phyloP scores from a whole-genome alignment of 2,113 vertebrate genomes.

The Thamnophis sirtalis region DNA sequence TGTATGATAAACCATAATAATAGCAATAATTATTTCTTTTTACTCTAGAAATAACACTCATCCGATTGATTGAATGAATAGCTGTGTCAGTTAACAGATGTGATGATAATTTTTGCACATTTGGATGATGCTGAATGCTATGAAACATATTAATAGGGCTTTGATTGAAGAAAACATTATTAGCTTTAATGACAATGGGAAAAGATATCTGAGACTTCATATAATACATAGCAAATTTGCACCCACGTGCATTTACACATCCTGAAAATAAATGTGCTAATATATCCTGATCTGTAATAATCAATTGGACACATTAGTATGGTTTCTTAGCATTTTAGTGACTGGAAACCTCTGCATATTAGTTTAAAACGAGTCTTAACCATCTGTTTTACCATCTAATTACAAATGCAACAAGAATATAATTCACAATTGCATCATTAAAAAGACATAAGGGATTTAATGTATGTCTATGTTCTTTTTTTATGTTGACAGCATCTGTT shows the following conservation, averaged over 20 bases:
- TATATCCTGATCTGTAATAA: slow-evolving; percentile 64
- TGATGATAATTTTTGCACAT: neutral
- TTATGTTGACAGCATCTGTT: slow-evolving; percentile 61
- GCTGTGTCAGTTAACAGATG: neutral
- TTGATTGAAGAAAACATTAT: slow-evolving; percentile 46
- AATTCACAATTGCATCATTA: slow-evolving; percentile 74
- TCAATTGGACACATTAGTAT: slow-evolving; percentile 58
- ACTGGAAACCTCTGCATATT: slow-evolving; percentile 62
- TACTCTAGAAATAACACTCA: neutral
- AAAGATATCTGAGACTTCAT: slow-evolving; percentile 57
- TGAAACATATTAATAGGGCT: slow-evolving; percentile 3
- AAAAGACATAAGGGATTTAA: slow-evolving; percentile 73
- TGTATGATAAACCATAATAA: neutral
- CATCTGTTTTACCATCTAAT: slow-evolving; percentile 73
- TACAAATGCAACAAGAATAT: slow-evolving; percentile 74
- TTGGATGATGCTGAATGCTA: neutral
- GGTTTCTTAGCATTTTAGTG: slow-evolving; percentile 51
- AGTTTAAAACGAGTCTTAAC: slow-evolving; percentile 68
- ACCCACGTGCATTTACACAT: slow-evolving; percentile 10
- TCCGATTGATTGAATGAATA: neutral
- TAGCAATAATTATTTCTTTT: neutral
- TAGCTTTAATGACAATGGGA: slow-evolving; percentile 59
- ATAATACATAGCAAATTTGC: slow-evolving; percentile 46
- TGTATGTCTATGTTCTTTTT: slow-evolving; percentile 61
- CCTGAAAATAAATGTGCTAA: slow-evolving; percentile 51